Conservation (phyloP, 1,140 invertebrate genomes). For the Ostrea denselamellosa region DNA sequence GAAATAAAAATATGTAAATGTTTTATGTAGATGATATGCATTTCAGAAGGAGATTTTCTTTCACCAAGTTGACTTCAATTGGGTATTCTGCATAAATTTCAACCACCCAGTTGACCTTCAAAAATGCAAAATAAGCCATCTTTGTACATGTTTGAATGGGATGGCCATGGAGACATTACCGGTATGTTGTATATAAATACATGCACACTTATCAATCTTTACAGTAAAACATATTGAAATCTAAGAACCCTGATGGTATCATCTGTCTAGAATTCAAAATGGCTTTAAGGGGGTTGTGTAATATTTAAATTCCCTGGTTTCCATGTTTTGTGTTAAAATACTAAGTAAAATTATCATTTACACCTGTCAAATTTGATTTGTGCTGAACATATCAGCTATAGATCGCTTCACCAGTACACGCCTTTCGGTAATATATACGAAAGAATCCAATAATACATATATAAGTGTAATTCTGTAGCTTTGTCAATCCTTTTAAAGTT, state of each 20-base stretch:
- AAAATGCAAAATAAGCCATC: neutral
- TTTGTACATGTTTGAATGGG: neutral
- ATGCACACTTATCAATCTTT: neutral
- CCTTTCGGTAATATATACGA: neutral
- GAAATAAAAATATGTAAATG: no score
- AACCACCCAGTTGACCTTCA: neutral
- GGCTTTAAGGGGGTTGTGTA: constrained; percentile 10
- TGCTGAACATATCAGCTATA: constrained; percentile 1
- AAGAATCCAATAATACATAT: no score
- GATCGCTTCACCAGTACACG: neutral
- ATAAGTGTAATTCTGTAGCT: no score
- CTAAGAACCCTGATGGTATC: neutral
- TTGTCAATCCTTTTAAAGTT: no score
- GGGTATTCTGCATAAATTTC: no score
- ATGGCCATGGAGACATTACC: neutral
- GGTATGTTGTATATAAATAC: neutral
- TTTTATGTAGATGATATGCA: no score
- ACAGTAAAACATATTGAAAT: neutral
- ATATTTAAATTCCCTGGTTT: constrained; percentile 4
- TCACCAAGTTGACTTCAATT: no score
- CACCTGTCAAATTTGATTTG: constrained; percentile 32
- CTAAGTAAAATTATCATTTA: constrained; percentile 25
- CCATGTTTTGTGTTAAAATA: constrained; percentile 16
- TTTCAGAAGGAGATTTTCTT: no score
- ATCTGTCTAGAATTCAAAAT: neutral